Conservation (phyloP, 2,888 invertebrate species). For the Poecilobothrus nobilitatus region DNA sequence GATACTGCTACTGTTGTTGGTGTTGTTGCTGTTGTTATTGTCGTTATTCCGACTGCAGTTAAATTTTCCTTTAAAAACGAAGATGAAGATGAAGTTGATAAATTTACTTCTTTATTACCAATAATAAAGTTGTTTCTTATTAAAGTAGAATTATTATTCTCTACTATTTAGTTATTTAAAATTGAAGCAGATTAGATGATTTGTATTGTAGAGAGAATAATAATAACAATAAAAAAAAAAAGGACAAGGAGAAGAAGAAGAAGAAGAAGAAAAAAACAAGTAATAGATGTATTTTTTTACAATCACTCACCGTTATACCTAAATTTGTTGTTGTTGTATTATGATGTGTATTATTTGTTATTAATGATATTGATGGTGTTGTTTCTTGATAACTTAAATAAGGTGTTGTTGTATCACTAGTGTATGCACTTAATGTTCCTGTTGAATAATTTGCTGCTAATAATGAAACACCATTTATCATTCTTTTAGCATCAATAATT, state of each 20-base stretch:
- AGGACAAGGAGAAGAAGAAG: constrained; percentile 18
- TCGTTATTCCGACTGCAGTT: constrained; percentile 17
- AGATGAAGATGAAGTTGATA: constrained; percentile 21
- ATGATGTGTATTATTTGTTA: constrained; percentile 21
- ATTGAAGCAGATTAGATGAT: no score
- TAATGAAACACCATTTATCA: constrained; percentile 34
- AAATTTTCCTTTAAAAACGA: constrained; percentile 19
- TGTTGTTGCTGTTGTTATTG: constrained; percentile 18
- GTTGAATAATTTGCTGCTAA: constrained; percentile 14
- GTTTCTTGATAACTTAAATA: constrained; percentile 22
- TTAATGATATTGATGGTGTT: constrained; percentile 26
- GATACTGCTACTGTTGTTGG: constrained; percentile 17
- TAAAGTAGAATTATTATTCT: not conserved
- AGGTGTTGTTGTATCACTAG: not conserved
- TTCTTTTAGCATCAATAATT: constrained; percentile 51
- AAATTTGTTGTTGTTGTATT: not conserved
- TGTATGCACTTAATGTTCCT: not conserved
- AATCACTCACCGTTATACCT: constrained; percentile 4
- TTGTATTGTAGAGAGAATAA: no score
- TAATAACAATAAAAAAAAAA: no score
- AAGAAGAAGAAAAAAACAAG: constrained; percentile 22
- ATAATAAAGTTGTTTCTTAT: constrained; percentile 18
- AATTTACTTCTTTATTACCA: constrained; percentile 21
- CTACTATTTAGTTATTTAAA: no score
- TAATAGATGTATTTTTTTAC: constrained; percentile 18